phyloP scores from a whole-genome alignment of 2,797 vertebrate species.

The Fistularia tabacaria region DNA sequence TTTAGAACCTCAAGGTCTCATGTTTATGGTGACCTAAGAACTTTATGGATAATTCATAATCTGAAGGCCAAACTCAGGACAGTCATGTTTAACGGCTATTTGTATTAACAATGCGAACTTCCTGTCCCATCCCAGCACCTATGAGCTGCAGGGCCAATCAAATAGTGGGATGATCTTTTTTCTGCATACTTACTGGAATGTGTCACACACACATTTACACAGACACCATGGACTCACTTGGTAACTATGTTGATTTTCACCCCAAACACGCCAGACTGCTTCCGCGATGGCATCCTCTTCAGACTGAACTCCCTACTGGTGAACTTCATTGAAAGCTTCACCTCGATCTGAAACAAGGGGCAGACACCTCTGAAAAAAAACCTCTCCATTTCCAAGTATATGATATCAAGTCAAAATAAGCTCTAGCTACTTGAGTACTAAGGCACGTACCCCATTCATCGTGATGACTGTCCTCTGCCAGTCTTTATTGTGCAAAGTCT shows the following conservation, averaged over 20 bases:
- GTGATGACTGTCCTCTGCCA: constrained; percentile 88
- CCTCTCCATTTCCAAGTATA: no score
- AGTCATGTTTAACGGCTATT: no score
- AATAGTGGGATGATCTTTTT: no score
- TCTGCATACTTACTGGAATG: background rate
- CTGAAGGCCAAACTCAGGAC: no score
- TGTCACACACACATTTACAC: background rate
- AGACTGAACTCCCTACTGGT: constrained; percentile 92
- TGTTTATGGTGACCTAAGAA: no score
- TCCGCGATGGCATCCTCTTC: constrained; percentile 90
- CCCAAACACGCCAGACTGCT: constrained; percentile 92
- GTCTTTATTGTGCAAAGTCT: constrained; percentile 85
- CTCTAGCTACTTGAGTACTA: no score
- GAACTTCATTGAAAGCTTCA: constrained; percentile 92
- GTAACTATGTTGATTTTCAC: constrained; percentile 90
- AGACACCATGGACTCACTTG: constrained; percentile 77
- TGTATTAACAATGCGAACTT: no score
- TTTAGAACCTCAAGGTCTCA: no score
- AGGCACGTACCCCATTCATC: constrained; percentile 84
- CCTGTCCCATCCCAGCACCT: no score
- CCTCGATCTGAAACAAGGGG: constrained; percentile 78
- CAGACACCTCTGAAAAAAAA: background rate
- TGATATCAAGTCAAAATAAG: no score
- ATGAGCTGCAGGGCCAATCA: no score
- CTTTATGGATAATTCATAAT: no score